Percentiles rank a stretch among this genome's conserved stretches.
Evolutionary conservation across 2,113 vertebrate genomes (phyloP).

Genomic region (Corythoichthys intestinalis): DNA sequence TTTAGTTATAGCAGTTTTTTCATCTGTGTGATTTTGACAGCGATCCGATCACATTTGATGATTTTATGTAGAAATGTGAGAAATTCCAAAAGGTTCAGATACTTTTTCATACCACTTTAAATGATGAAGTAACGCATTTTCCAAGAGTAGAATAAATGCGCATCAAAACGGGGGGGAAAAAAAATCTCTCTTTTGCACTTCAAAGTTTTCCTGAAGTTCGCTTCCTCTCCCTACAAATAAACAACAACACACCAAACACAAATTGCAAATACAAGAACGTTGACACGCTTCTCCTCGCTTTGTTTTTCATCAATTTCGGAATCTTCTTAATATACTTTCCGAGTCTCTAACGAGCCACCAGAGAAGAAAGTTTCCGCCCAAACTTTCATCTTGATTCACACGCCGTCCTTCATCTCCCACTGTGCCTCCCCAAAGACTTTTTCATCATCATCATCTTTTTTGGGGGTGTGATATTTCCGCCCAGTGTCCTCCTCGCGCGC

Average conservation of each 20-base stretch:
- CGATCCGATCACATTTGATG: too few species aligned
- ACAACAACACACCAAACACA: background rate
- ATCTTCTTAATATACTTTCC: conserved; percentile 3
- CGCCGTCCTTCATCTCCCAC: conserved; percentile 26
- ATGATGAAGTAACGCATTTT: too few species aligned
- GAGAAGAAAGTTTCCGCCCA: conserved; percentile 38
- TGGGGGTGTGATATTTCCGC: background rate
- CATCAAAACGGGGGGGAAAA: too few species aligned
- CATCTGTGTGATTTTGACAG: too few species aligned
- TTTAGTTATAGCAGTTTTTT: too few species aligned
- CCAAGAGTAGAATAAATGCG: too few species aligned
- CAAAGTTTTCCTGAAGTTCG: background rate
- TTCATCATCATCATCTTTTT: background rate
- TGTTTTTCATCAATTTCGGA: background rate
- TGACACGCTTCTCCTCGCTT: background rate
- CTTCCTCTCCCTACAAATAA: too few species aligned
- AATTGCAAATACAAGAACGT: background rate
- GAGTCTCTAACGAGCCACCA: conserved; percentile 48
- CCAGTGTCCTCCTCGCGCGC: conserved; percentile 14
- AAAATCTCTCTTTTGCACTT: background rate
- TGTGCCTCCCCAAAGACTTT: conserved; percentile 23
- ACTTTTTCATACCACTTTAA: too few species aligned
- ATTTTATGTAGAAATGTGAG: too few species aligned
- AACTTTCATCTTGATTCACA: conserved; percentile 61
- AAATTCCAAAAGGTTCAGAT: too few species aligned